Base-by-base conservation (phyloP, 2,888 invertebrate genomes). In the Stenurella melanura region DNA sequence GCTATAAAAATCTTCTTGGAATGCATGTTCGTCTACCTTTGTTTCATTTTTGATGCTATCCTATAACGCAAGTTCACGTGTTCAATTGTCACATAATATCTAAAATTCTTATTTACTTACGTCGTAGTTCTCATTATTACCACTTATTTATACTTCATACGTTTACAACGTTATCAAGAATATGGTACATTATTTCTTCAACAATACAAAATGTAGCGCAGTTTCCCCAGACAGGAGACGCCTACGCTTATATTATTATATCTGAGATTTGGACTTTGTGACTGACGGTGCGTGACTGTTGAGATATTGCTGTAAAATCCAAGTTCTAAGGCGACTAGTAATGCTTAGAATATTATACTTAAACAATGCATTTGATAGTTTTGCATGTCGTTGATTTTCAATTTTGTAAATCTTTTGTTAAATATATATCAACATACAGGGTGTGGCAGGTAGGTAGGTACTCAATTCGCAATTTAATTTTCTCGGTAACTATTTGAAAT, bases 1-100 rank as follows among this genome's bases (percentile, higher is more conserved):
- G 63, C 63, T 72, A 72, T 72, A 72, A 72, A 72, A 61, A 72
- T 72, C 72, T 72, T 72, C 72, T 61, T 72, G 72, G 72, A 72
- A 72, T 72, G 72, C 72, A 17, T 72, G 72, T 72, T 72, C 50
- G 72, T 72, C 63, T 63, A 63, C 72, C 72, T 72, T 72, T 63
- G 71, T 72, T 63, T 72, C 61, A 50, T 63, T 72, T 70, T 70
- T 70, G 69, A 58, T 70, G 38, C 15, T 58, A 58, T 12, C 67
- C 69, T 58, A 58, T 70, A 70, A 58, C 58, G 54, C 9, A 15
- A 7, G 54, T 54, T 54, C 17, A 54, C 17, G n/a, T 17, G 54
- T 17, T 54, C n/a, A 54, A 54, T 54, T 17, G n/a, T 54, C 17
- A n/a, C 54, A 54, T 54, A 34, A 34, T 34, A 34, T 34, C 7